A percentile compares a stretch with the other conserved stretches of the same genome.
These are phyloP conservation scores for Aurelia aurita complex sp. Pacific DNA, from an alignment of 30 jellyfish, hydroid and myxozoan species.

Conservation along the genomic window DNA sequence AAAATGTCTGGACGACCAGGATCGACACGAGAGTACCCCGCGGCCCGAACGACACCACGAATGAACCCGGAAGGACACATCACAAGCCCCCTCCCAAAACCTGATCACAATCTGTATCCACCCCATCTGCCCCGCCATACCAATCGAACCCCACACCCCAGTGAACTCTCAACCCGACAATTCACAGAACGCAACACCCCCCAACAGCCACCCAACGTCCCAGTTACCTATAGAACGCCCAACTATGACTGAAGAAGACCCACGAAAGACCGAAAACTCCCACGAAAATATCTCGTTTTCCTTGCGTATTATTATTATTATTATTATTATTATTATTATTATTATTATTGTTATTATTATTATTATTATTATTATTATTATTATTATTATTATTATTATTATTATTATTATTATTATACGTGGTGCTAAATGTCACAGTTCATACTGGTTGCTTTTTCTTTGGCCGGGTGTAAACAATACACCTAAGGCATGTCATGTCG, in stretches of 20 bases:
- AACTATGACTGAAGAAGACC: not conserved
- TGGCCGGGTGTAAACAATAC: too few relatives aligned
- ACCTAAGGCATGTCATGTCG: too few relatives aligned
- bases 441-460: too few relatives aligned
- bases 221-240: not conserved
- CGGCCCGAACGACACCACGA: not conserved
- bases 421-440: too few relatives aligned
- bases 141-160: not conserved
- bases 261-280: not conserved
- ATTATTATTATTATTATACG: too few relatives aligned
- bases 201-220: not conserved
- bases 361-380: too few relatives aligned
- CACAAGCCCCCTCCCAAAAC: not conserved
- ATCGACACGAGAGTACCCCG: not conserved
- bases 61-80: not conserved
- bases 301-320: too few relatives aligned
- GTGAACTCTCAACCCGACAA: not conserved
- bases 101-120: not conserved
- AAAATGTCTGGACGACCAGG: not conserved
- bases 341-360: too few relatives aligned
- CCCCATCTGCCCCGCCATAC: not conserved
- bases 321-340: too few relatives aligned
- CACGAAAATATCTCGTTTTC: not conserved
- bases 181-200: not conserved
- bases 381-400: too few relatives aligned